Evolutionary conservation across 2,113 vertebrate species (phyloP).

Genomic region (human (Homo sapiens)): DNA sequence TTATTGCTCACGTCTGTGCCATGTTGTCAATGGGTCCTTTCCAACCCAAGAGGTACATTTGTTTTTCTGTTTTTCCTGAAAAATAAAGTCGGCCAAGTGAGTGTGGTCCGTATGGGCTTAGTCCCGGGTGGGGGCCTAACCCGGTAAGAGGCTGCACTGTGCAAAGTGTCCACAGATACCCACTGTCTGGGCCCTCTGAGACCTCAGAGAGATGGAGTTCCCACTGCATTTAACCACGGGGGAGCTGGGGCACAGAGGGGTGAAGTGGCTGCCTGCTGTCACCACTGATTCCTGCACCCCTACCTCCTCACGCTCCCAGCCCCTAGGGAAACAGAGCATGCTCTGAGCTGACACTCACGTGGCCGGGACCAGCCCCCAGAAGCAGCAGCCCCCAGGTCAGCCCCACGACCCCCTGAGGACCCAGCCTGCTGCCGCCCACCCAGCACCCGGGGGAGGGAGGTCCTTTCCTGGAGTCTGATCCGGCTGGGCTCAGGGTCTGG

Average conservation of each 20-base stretch:
- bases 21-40: constrained; percentile 73
- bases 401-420: not conserved
- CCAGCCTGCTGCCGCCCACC: not conserved
- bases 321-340: not conserved
- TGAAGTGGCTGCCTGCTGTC: not conserved
- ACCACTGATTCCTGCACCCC: not conserved
- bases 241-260: not conserved
- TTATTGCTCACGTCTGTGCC: constrained; percentile 84
- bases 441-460: too few relatives aligned
- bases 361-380: fast-evolving
- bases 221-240: not conserved
- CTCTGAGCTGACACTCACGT: not conserved
- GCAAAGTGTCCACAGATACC: too few relatives aligned
- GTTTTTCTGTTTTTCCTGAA: constrained; percentile 67
- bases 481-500: too few relatives aligned
- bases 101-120: constrained; percentile 51
- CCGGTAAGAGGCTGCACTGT: not conserved
- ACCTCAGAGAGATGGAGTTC: too few relatives aligned
- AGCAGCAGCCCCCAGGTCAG: not conserved
- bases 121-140: not conserved
- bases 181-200: fast-evolving
- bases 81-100: constrained; percentile 82
- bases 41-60: constrained; percentile 78
- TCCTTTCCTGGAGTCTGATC: too few relatives aligned
- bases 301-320: not conserved